Base-by-base conservation (phyloP, 2,113 vertebrate species). In the Myodes glareolus region DNA sequence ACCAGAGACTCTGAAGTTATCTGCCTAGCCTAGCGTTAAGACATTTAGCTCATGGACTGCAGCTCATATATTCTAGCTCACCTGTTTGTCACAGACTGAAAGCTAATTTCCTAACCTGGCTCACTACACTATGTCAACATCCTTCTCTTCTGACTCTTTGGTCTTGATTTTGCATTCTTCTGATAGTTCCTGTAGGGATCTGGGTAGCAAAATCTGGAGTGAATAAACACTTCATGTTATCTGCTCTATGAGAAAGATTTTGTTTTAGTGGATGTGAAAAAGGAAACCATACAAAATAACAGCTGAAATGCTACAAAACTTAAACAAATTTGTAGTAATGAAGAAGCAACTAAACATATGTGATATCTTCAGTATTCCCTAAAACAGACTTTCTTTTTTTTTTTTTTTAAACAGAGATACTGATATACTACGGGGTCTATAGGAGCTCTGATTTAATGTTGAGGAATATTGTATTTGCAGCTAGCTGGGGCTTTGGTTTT, bases 401-500 rank as follows among this genome's bases (percentile, higher is more conserved):
- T 47, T 70, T 45, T 42, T 77, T 85, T 78, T 55, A 33, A n/a
- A 58, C 91, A 93, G 33, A 93, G 75, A 92, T 92, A 76, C 31
- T 63, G 7, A 77, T 75, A n/a, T 8, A 61, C 2, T 85, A 39
- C 29, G 12, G 27, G 4, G 13, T 23, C 61, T 39, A 36, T 7
- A 70, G 19, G 16, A n/a, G 16, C 58, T 96, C 72, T 76, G 67
- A 80, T 93, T 96, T 88, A 91, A 31, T 47, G 39, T 55, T 9
- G 75, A 39, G 78, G 52, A 89, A 90, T 90, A 95, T 93, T 92
- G 58, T 21, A 92, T 96, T 96, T 96, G 73, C 63, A 75, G 8
- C 90, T 95, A 75, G 61, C 29, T 96, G 31, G 73, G 65, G 31
- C 36, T 93, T 95, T 93, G 82, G 31, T 45, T 95, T 96, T 96